Percentiles rank a stretch among this genome's conserved stretches.
Evolutionary conservation across 2,113 vertebrate species (phyloP).

Genomic region (Rhea americana): DNA sequence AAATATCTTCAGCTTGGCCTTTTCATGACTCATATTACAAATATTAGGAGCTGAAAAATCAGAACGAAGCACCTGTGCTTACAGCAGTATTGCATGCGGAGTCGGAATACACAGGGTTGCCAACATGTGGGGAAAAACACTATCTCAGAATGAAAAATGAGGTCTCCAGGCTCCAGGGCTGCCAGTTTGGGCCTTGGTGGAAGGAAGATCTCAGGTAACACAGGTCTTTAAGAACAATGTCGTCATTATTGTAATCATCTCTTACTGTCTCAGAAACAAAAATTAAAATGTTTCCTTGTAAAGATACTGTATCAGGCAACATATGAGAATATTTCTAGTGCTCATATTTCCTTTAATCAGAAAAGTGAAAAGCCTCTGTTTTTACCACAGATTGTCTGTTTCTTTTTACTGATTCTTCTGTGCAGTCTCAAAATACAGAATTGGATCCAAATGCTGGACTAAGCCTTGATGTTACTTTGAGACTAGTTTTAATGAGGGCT

Average conservation of each 20-base stretch:
- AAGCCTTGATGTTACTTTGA: conserved; percentile 71
- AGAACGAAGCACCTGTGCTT: not conserved
- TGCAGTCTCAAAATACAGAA: conserved; percentile 64
- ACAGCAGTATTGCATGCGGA: not conserved
- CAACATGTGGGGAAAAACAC: not conserved
- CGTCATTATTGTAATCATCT: not conserved
- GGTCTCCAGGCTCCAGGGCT: not conserved
- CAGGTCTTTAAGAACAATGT: not conserved
- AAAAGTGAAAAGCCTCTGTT: not conserved
- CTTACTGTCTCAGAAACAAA: not conserved
- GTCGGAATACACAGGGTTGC: not conserved
- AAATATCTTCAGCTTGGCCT: conserved; percentile 42
- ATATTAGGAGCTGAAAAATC: conserved; percentile 12
- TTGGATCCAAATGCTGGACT: conserved; percentile 62
- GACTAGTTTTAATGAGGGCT: conserved; percentile 76
- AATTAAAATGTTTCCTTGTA: conserved; percentile 20
- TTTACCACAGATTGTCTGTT: not conserved
- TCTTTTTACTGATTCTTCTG: conserved; percentile 50
- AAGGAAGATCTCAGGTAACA: not conserved
- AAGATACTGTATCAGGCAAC: conserved; percentile 34
- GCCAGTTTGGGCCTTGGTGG: not conserved
- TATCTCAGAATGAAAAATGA: not conserved
- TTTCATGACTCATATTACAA: conserved; percentile 34
- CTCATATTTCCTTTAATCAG: conserved; percentile 45
- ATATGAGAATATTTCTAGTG: conserved; percentile 56